These are phyloP conservation scores for Diaperis boleti DNA, from an alignment of 2,888 invertebrate species.

Conservation along the genomic window DNA sequence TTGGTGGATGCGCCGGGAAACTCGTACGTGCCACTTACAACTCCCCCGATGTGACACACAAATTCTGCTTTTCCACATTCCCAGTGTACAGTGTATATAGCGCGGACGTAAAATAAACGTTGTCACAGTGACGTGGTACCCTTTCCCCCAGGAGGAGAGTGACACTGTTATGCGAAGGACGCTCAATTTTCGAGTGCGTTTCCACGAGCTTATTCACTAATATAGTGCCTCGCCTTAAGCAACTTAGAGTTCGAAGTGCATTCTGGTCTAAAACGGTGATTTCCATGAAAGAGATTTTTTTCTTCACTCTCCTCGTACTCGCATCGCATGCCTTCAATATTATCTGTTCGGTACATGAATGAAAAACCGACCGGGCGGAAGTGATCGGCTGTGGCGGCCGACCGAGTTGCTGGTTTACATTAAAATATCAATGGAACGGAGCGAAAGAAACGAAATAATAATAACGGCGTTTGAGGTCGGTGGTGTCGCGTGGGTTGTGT, in stretches of 20 bases:
- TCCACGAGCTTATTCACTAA: slow-evolving; percentile 73
- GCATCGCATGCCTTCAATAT: slow-evolving; percentile 38
- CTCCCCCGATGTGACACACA: too few relatives aligned
- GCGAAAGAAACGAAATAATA: too few relatives aligned
- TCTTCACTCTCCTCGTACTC: slow-evolving; percentile 14
- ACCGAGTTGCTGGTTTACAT: slow-evolving; percentile 38
- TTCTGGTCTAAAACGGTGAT: slow-evolving; percentile 45
- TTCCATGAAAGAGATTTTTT: slow-evolving; percentile 18
- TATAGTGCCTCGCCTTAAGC: slow-evolving; percentile 73
- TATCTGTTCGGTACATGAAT: slow-evolving; percentile 38
- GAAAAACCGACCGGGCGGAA: slow-evolving; percentile 38
- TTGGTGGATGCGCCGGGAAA: too few relatives aligned
- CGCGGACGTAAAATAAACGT: not conserved
- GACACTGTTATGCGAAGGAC: slow-evolving; percentile 37
- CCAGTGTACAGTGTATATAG: slow-evolving; percentile 42
- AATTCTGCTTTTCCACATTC: slow-evolving; percentile 30
- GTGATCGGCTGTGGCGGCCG: slow-evolving; percentile 39
- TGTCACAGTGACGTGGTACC: slow-evolving; percentile 13
- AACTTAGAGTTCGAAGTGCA: slow-evolving; percentile 46
- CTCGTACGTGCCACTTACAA: too few relatives aligned
- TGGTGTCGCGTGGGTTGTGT: too few relatives aligned
- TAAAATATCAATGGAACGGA: too few relatives aligned
- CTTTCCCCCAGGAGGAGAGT: slow-evolving; percentile 13
- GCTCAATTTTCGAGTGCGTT: slow-evolving; percentile 66
- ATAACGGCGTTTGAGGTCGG: too few relatives aligned